Evolutionary conservation across 2,797 vertebrate species (phyloP).

Genomic region (Toxotes lorentzi): DNA sequence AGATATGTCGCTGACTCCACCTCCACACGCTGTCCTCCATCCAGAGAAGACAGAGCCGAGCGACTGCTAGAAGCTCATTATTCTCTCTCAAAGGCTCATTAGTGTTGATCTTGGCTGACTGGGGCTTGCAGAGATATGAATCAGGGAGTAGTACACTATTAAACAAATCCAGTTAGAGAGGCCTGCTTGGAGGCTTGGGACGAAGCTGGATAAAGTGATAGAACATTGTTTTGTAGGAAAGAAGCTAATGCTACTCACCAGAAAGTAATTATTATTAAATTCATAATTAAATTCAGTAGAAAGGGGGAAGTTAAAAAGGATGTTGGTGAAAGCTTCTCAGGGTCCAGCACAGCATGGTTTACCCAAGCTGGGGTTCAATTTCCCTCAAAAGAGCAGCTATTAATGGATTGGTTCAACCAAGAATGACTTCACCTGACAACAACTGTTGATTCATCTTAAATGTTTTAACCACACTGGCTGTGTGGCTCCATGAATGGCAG

Average conservation of each 20-base stretch:
- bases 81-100: constrained; percentile 68
- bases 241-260: background rate
- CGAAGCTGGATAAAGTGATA: constrained; percentile 37
- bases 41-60: constrained; percentile 46
- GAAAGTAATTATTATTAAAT: too few species aligned
- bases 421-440: background rate
- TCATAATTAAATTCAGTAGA: constrained; percentile 34
- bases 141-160: constrained; percentile 52
- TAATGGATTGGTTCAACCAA: background rate
- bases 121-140: constrained; percentile 66
- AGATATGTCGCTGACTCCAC: constrained; percentile 26
- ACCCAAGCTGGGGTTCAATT: background rate
- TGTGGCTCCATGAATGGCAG: background rate
- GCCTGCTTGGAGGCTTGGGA: constrained; percentile 32
- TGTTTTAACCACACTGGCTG: background rate
- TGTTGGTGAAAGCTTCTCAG: background rate
- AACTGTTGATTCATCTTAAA: background rate
- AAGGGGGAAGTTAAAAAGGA: background rate
- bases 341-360: background rate
- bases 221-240: constrained; percentile 24
- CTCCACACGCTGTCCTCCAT: constrained; percentile 30
- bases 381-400: background rate
- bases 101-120: constrained; percentile 65
- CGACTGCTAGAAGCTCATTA: constrained; percentile 56
- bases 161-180: constrained; percentile 69